phyloP scores from a whole-genome alignment of 2,888 invertebrate genomes.

The Orthonychiurus folsomi region DNA sequence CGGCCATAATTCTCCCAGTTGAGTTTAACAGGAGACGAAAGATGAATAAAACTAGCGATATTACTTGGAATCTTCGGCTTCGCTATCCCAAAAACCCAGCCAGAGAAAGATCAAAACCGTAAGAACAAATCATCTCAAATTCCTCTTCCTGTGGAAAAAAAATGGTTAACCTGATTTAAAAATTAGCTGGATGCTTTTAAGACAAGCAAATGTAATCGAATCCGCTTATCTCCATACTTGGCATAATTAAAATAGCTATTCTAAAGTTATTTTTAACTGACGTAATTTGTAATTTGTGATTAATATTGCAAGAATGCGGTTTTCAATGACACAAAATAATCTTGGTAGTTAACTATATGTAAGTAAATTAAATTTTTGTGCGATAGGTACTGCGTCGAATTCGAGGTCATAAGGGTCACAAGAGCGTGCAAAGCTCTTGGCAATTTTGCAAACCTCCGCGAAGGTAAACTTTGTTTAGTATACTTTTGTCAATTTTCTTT shows the following conservation, averaged over 20 bases:
- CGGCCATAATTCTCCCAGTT: constrained; percentile 36
- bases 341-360: no score
- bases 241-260: no score
- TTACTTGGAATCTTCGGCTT: constrained; percentile 35
- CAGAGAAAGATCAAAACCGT: constrained; percentile 34
- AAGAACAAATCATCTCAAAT: constrained; percentile 22
- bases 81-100: constrained; percentile 37
- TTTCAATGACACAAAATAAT: no score
- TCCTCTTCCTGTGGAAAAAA: no score
- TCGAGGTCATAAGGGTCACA: background rate
- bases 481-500: background rate
- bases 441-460: background rate
- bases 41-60: constrained; percentile 31
- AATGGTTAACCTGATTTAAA: background rate
- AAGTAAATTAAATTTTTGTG: no score
- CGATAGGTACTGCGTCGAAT: background rate
- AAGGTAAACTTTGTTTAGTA: no score
- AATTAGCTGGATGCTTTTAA: background rate
- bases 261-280: no score
- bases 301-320: no score
- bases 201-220: no score
- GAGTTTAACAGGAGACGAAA: constrained; percentile 32
- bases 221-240: no score
- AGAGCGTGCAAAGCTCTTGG: background rate
- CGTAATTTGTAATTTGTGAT: no score